Evolutionary conservation across 2,797 vertebrate species (phyloP), one percentile per base, ranked within the genome.

Genomic region (Tachyglossus aculeatus): DNA sequence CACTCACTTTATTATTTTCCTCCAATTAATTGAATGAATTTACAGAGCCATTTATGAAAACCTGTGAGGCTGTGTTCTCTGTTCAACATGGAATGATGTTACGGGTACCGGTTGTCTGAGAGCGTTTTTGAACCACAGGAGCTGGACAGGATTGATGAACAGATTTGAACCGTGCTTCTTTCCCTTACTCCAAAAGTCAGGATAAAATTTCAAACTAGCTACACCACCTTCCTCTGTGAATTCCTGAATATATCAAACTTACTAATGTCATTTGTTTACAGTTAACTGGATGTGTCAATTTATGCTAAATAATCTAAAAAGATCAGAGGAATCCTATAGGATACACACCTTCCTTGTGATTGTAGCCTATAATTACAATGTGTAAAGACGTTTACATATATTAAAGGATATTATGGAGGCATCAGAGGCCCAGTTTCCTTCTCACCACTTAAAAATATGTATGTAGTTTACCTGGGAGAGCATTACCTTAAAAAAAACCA

Each of bases 71-170:
- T 58, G 29, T 73, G n/a, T 47, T 15, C 14, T 71, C 55, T 19
- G 61, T 71, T 76, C 77, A 58, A 40, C 74, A 70, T 71, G 77
- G 74, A 79, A 83, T 74, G 74, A 51, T 67, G 67, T 74, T 58
- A 73, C 65, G 24, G n/a, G 7, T 13, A 43, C 73, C 66, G n/a
- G 71, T 63, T 22, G n/a, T 78, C 44, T 27, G 27, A 24, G 27
- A 78, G 83, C 74, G 76, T 45, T 80, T 87, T 87, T 81, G 83
- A 85, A 83, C 39, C 7, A 62, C 22, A 51, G 81, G 81, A 83
- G 22, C 57, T 68, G 52, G 13, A 13, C 51, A 3, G 34, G 55
- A 44, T 74, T 59, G 47, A n/a, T 77, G 33, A 43, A 21, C 1
- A 25, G 57, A 67, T 66, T 2, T 72, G 65, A 71, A 25, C 47